Evolutionary conservation across 2,797 vertebrate genomes (phyloP).

Genomic region (Rhynchotus rufescens): DNA sequence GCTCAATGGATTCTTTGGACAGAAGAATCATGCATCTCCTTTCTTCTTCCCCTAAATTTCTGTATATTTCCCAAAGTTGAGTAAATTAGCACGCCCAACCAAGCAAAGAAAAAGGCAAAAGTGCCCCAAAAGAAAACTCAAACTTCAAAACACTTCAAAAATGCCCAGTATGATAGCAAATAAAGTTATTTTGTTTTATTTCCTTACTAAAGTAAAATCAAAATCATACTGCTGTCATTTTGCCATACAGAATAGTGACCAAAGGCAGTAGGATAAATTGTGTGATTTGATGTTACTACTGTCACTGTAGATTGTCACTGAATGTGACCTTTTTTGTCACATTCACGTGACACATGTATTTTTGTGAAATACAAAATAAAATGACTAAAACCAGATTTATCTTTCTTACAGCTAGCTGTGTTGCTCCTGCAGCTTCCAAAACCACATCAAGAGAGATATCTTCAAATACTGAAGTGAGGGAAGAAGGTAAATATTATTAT

Average conservation of each 20-base stretch:
- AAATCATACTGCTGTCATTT: background rate
- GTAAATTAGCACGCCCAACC: background rate
- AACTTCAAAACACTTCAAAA: background rate
- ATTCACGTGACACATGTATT: too few species aligned
- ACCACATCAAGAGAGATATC: background rate
- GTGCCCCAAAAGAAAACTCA: background rate
- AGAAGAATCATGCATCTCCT: background rate
- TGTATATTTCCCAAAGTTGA: background rate
- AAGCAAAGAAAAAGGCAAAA: background rate
- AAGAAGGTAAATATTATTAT: background rate
- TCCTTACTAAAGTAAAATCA: background rate
- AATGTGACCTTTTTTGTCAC: background rate
- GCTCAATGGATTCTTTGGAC: background rate
- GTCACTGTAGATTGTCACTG: background rate
- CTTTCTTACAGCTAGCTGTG: background rate
- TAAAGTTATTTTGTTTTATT: background rate
- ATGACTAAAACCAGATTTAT: background rate
- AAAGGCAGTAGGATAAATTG: background rate
- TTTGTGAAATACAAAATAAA: background rate
- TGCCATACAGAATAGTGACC: background rate
- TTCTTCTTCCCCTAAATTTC: background rate
- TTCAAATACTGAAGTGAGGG: background rate
- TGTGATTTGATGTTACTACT: background rate
- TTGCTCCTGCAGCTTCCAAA: background rate
- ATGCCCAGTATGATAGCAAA: background rate